Base-by-base conservation (phyloP, 1,140 invertebrate species). In the Samia ricini region DNA sequence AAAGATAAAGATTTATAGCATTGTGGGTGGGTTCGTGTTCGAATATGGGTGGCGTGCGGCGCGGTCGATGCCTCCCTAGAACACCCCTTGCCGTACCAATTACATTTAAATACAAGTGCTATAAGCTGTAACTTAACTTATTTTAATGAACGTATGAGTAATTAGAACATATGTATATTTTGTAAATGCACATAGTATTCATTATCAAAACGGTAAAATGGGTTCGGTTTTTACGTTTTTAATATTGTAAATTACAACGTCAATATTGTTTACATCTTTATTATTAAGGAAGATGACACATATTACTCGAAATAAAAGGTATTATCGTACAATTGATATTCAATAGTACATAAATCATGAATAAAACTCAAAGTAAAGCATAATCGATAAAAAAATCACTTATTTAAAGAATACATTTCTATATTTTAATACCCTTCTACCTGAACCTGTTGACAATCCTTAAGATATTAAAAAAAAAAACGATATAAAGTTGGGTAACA, bases 401-500 rank as follows among this genome's bases (percentile, higher is more conserved):
- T n/a, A n/a, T n/a, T n/a, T n/a, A n/a, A n/a, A n/a, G n/a, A n/a
- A n/a, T n/a, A n/a, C n/a, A n/a, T n/a, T n/a, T n/a, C n/a, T n/a
- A n/a, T n/a, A n/a, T n/a, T 10, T 42, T 42, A 42, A 3, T 42
- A 10, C 3, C n/a, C 22, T n/a, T 22, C 22, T 52, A 52, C 51
- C 51, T 52, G 51, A 21, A 4, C 19, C 22, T 6, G 51, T 21
- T 72, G 69, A 63, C 58, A 69, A 71, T 68, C 67, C 64, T 65
- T 29, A 55, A 65, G 66, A 65, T 60, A 56, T 49, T 63, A 50
- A 63, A 66, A 56, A 72, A n/a, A 61, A 63, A 72, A 61, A 60
- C 59, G 71, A 76, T 74, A 54, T 64, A 60, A 65, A 71, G 66
- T 60, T 63, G 68, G 76, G 73, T 76, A 78, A 74, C 59, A 63